Conservation (phyloP, 30 jellyfish, hydroid and myxozoan genomes). For the Turritopsis dohrnii region DNA sequence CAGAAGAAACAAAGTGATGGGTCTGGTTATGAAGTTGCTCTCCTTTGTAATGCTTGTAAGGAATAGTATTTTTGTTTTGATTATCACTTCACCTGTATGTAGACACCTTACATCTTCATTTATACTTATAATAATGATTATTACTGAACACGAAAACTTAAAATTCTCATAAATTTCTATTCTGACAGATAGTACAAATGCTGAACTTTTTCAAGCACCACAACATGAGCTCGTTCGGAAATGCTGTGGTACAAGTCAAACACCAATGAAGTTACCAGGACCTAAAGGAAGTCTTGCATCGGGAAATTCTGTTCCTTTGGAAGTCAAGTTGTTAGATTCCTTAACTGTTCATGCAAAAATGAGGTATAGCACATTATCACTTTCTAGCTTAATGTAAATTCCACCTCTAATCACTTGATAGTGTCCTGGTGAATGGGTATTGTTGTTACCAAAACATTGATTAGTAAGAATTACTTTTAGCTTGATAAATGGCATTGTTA, state of each 20-base stretch:
- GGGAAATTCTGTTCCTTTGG: slow-evolving; percentile 80
- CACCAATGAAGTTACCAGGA: slow-evolving; percentile 67
- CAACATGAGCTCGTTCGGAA: slow-evolving; percentile 63
- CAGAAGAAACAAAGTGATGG: slow-evolving; percentile 29
- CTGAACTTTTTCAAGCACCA: slow-evolving; percentile 75
- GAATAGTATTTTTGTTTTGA: background rate
- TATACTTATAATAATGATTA: too few species aligned
- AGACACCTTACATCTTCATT: background rate
- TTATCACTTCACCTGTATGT: background rate
- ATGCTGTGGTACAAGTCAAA: slow-evolving; percentile 58
- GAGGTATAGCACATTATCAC: too few species aligned
- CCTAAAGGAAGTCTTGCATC: slow-evolving; percentile 68
- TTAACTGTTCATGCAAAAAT: slow-evolving; percentile 97
- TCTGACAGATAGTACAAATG: slow-evolving; percentile 81
- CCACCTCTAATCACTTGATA: too few species aligned
- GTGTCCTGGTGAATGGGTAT: too few species aligned
- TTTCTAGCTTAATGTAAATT: too few species aligned
- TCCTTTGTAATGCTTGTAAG: slow-evolving; percentile 93
- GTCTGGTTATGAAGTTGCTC: slow-evolving; percentile 57
- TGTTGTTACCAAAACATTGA: too few species aligned
- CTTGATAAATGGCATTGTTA: slow-evolving; percentile 65
- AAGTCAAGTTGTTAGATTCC: slow-evolving; percentile 88
- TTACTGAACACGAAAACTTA: too few species aligned
- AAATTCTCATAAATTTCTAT: too few species aligned
- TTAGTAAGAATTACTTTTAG: background rate